Evolutionary conservation across 2,113 vertebrate genomes (phyloP).

Genomic region (Pachycephala philippinensis): DNA sequence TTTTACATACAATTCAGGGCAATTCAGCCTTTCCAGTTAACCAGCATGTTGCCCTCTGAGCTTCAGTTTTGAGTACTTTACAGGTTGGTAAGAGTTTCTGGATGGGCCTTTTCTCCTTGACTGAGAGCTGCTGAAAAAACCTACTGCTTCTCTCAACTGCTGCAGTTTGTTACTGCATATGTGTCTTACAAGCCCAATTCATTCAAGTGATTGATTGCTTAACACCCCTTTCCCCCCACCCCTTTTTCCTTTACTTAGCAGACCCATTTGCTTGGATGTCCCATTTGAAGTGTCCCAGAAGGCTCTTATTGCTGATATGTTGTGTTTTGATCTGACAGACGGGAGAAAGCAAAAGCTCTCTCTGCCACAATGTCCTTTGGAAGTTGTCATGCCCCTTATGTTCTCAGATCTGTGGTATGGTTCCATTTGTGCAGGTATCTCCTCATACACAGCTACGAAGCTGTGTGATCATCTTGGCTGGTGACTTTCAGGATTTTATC

Average conservation of each 20-base stretch:
- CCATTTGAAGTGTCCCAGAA: not conserved
- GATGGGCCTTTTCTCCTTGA: not conserved
- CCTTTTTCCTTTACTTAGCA: not conserved
- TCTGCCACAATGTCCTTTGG: not conserved
- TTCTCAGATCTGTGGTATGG: not conserved
- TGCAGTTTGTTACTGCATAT: not conserved
- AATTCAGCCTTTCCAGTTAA: not conserved
- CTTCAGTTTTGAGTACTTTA: not conserved
- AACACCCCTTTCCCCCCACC: not conserved
- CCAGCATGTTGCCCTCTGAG: not conserved
- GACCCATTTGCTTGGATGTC: not conserved
- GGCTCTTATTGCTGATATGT: not conserved
- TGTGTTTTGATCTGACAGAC: not conserved
- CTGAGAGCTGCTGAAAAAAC: not conserved
- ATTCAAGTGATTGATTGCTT: not conserved
- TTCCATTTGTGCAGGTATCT: not conserved
- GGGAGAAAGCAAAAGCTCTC: not conserved
- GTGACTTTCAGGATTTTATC: not conserved
- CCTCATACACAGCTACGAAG: not conserved
- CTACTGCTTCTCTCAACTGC: not conserved
- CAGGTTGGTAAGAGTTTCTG: not conserved
- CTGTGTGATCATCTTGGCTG: not conserved
- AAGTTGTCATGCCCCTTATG: accelerated
- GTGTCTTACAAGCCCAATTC: not conserved
- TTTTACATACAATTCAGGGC: not conserved